A percentile compares a stretch with the other conserved stretches of the same genome.
phyloP scores from a whole-genome alignment of 2,888 invertebrate genomes.

The Cremastinae sp. region DNA sequence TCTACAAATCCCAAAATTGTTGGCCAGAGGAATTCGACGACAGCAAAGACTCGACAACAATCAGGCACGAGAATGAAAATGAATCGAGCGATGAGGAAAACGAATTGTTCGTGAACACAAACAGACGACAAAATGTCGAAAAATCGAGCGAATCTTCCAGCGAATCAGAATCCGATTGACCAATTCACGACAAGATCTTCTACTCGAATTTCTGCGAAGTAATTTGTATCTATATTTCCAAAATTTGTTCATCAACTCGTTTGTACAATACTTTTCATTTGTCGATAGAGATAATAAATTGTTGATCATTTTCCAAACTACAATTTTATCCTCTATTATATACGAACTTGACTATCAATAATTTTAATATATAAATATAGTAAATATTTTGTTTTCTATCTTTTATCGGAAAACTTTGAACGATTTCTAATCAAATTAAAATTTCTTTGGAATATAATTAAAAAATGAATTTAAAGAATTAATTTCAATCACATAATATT shows the following conservation, averaged over 20 bases:
- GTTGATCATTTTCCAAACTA: too few species aligned
- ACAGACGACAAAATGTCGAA: slow-evolving; percentile 78
- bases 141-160: slow-evolving; percentile 63
- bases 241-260: background rate
- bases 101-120: slow-evolving; percentile 84
- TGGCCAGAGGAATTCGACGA: slow-evolving; percentile 79
- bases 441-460: too few species aligned
- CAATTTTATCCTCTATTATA: too few species aligned
- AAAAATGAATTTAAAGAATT: too few species aligned
- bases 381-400: too few species aligned
- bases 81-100: slow-evolving; percentile 76
- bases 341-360: too few species aligned
- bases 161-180: slow-evolving; percentile 68
- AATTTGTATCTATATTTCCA: background rate
- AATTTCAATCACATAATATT: too few species aligned
- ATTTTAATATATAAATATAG: too few species aligned
- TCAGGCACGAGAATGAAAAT: slow-evolving; percentile 65
- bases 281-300: too few species aligned
- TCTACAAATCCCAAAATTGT: slow-evolving; percentile 70
- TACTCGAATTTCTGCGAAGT: background rate
- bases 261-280: too few species aligned
- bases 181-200: slow-evolving; percentile 12
- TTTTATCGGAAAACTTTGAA: too few species aligned
- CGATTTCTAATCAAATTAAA: too few species aligned
- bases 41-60: slow-evolving; percentile 18